A percentile compares a stretch with the other conserved stretches of the same genome.
Conservation (phyloP, 2,888 invertebrate species). For the Ormia ochracea region DNA sequence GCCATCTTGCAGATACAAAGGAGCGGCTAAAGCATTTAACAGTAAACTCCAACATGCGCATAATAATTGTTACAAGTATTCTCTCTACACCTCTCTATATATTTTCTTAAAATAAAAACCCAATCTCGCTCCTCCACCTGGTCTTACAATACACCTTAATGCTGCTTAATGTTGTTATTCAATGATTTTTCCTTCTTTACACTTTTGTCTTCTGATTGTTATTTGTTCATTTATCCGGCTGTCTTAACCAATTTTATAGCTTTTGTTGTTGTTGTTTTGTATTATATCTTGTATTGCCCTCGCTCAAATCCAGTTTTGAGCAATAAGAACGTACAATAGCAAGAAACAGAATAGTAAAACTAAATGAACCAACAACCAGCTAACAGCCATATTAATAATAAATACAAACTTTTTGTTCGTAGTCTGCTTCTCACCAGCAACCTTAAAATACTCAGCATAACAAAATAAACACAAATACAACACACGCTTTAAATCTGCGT, state of each 20-base stretch:
- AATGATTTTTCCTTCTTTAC: constrained; percentile 31
- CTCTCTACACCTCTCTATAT: background rate
- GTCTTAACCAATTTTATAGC: constrained; percentile 27
- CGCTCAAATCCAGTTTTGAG: constrained; percentile 61
- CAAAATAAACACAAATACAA: constrained; percentile 26
- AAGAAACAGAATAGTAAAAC: constrained; percentile 26
- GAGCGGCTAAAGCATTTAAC: constrained; percentile 41
- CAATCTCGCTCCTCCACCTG: background rate
- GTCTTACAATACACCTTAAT: background rate
- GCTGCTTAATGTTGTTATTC: background rate
- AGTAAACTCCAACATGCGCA: constrained; percentile 47
- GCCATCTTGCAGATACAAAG: constrained; percentile 56
- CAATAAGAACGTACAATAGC: constrained; percentile 39
- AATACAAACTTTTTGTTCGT: background rate
- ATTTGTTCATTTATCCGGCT: constrained; percentile 27
- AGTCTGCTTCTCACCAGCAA: background rate
- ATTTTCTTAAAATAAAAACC: background rate
- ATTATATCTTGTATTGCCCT: background rate
- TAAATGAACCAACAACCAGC: constrained; percentile 48
- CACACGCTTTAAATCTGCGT: constrained; percentile 17
- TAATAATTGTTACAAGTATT: constrained; percentile 18
- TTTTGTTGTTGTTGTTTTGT: background rate
- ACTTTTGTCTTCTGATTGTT: background rate
- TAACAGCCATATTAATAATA: constrained; percentile 52
- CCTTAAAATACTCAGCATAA: constrained; percentile 40